These are phyloP conservation scores for Spatulosminthurus flaviceps DNA, from an alignment of 2,888 invertebrate genomes.

Conservation along the genomic window DNA sequence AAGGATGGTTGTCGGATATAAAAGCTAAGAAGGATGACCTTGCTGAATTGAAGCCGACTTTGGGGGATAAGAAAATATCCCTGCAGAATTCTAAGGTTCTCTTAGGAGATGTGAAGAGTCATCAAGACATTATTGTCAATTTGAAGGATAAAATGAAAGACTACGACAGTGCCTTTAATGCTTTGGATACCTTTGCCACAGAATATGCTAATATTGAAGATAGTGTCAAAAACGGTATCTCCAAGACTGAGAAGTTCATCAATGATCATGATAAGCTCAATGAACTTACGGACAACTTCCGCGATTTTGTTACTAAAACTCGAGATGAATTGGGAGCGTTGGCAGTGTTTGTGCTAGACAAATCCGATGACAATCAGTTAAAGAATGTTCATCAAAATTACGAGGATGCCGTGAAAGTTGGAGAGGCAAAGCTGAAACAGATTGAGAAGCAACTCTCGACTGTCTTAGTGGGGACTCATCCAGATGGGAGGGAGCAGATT, in stretches of 20 bases:
- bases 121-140: slow-evolving; percentile 84
- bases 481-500: slow-evolving; percentile 78
- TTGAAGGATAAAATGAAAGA: slow-evolving; percentile 82
- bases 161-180: slow-evolving; percentile 79
- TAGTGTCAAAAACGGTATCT: slow-evolving; percentile 75
- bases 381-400: slow-evolving; percentile 38
- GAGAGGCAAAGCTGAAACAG: slow-evolving; percentile 76
- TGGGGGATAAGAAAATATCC: slow-evolving; percentile 88
- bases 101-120: slow-evolving; percentile 85
- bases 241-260: slow-evolving; percentile 64
- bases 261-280: slow-evolving; percentile 47
- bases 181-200: slow-evolving; percentile 77
- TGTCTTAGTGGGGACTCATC: slow-evolving; percentile 80
- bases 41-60: slow-evolving; percentile 77
- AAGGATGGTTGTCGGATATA: slow-evolving; percentile 84
- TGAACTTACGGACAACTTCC: slow-evolving; percentile 81
- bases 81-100: slow-evolving; percentile 82
- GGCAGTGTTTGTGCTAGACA: slow-evolving; percentile 78
- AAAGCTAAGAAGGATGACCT: slow-evolving; percentile 77
- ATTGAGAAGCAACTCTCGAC: slow-evolving; percentile 76
- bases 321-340: slow-evolving; percentile 75
- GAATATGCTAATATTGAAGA: slow-evolving; percentile 76
- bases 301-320: slow-evolving; percentile 83
- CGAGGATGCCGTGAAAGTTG: slow-evolving; percentile 35
- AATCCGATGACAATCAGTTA: slow-evolving; percentile 78